Base-by-base conservation (phyloP, 2,797 vertebrate genomes). In the Hybognathus amarus region DNA sequence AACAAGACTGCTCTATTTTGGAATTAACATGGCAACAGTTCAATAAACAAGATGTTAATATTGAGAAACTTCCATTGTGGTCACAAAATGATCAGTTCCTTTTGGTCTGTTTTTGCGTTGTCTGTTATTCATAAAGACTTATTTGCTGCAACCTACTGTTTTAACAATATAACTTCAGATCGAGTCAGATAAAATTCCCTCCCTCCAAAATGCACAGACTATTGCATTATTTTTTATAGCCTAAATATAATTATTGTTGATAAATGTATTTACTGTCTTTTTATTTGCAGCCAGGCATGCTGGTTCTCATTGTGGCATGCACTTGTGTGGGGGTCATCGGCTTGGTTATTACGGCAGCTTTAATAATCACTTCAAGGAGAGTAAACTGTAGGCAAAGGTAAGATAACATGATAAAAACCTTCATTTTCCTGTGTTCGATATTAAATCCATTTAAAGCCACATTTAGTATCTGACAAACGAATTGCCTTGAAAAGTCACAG, bases 231-330 rank as follows among this genome's bases (percentile, higher is more conserved):
- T 6, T 5, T 36, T 5, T 36, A 36, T 36, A n/a, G n/a, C n/a
- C n/a, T n/a, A 36, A 36, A 36, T 36, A 36, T 30, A 6, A 63
- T 63, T 17, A 63, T 17, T 63, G 27, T 63, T 30, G 22, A 24
- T 45, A 42, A 11, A 77, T n/a, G 2, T n/a, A 13, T 38, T 20
- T 18, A 33, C 5, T 47, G 15, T 73, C 2, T 15, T n/a, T 77
- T 42, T 86, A 85, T 87, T 90, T 89, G 22, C 89, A 95, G 94
- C 77, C 88, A 38, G 92, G 91, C 87, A 91, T 86, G 77, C 86
- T 95, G 88, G 90, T 94, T 86, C 84, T 94, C 91, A 93, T 93
- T 77, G 90, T 94, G 85, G 90, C 94, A 80, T 93, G 93, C 61
- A 83, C 86, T 10, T 91, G 89, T 64, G 91, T 93, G 20, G 91